Evolutionary conservation across 1,140 invertebrate species (phyloP).

Genomic region (Fopius arisanus): DNA sequence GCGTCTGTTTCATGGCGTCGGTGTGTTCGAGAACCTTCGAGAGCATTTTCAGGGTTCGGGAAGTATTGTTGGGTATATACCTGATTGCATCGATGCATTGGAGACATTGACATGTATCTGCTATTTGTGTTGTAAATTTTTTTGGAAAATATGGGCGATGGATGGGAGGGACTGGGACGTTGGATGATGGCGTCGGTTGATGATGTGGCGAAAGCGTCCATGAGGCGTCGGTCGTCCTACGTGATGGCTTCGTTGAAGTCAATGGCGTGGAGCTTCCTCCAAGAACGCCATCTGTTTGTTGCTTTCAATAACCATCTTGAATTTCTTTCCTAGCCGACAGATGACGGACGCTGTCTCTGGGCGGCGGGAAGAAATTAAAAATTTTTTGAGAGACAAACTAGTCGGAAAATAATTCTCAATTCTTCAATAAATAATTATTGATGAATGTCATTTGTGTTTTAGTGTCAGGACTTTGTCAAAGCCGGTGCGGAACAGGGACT

Average conservation of each 20-base stretch:
- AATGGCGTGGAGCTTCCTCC: slow-evolving; percentile 29
- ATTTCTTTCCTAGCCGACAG: slow-evolving; percentile 1
- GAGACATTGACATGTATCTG: no score
- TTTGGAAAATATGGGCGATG: not conserved
- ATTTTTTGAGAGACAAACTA: not conserved
- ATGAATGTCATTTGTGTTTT: slow-evolving; percentile 42
- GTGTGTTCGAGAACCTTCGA: no score
- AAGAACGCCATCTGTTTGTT: slow-evolving; percentile 45
- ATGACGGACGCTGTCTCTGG: slow-evolving; percentile 36
- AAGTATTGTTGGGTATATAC: no score
- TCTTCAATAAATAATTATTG: not conserved
- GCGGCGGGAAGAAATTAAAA: not conserved
- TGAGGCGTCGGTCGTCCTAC: slow-evolving; percentile 33
- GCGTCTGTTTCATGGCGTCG: no score
- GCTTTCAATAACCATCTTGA: not conserved
- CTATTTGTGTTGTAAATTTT: not conserved
- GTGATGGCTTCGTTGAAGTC: slow-evolving; percentile 30
- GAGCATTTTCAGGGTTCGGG: no score
- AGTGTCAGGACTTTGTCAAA: slow-evolving; percentile 77
- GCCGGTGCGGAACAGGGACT: slow-evolving; percentile 73
- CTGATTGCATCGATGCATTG: no score
- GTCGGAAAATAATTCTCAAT: no score
- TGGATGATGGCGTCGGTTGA: slow-evolving; percentile 57
- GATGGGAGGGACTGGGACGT: not conserved
- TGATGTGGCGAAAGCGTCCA: slow-evolving; percentile 49